Base-by-base conservation (phyloP, 2,113 vertebrate species). In the Apaloderma vittatum region DNA sequence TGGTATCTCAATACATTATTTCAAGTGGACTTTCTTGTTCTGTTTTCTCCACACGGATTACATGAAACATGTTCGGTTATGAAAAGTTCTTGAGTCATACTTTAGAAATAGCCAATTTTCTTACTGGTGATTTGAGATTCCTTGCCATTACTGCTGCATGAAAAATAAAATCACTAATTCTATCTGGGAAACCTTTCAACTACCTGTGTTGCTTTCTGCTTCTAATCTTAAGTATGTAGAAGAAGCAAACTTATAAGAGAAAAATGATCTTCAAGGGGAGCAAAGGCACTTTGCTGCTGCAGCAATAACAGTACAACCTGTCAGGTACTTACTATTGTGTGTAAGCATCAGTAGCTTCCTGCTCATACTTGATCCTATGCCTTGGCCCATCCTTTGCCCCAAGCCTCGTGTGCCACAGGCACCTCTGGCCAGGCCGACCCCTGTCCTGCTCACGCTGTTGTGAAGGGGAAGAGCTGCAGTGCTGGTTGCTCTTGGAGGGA, bases 381-480 rank as follows among this genome's bases (percentile, higher is more conserved):
- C 36, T 15, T 37, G 36, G 7, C 6, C 18, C 9, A 2, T 29
- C 49, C 32, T 59, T 62, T 40, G 65, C 51, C 23, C 9, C 32
- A 40, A 40, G 58, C 27, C 48, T 24, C 24, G 21, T 46, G 79
- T 43, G 52, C 67, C 32, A 0, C 7, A 15, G n/a, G 48, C 24
- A 29, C 12, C 30, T 6, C 7, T 32, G 19, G 6, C 16, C 71
- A 62, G 92, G 37, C 26, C 70, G 49, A 24, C 20, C 22, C 78
- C n/a, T 7, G 20, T 29, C 14, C 10, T 23, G 77, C 59, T 55
- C 58, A 9, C 0, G 0, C 16, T 52, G 52, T 48, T 76, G 32
- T 1, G 8, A 49, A 19, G 49, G 32, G 37, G 8, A 46, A 45
- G n/a, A 66, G 46, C 59, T 67, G 65, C 45, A 81, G 65, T 74